Conservation (phyloP, 2,113 vertebrate species). For the Pteruthius melanotis region DNA sequence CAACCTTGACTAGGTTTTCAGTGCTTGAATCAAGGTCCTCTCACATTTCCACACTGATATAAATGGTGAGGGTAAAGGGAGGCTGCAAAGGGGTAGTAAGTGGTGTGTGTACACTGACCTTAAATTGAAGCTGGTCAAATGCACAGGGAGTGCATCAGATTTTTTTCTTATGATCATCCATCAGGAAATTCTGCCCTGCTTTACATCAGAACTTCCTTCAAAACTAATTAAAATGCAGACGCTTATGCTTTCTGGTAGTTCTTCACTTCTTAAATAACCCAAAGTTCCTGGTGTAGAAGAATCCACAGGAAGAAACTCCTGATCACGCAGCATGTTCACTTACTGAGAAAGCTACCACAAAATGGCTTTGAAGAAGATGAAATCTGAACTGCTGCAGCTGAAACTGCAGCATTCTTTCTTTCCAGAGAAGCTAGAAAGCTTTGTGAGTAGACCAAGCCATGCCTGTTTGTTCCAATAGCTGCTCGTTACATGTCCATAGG, state of each 20-base stretch:
- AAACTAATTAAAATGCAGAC: not conserved
- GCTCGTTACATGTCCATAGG: not conserved
- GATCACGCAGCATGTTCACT: not conserved
- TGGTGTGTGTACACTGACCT: not conserved
- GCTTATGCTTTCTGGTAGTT: not conserved
- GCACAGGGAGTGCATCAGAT: not conserved
- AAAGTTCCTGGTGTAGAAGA: not conserved
- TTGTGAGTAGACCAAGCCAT: not conserved
- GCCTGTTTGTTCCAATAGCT: not conserved
- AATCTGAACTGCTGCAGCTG: not conserved
- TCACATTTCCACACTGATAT: not conserved
- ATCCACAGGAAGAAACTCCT: not conserved
- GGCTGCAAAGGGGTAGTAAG: not conserved
- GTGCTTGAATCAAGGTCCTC: not conserved
- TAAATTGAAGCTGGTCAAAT: not conserved
- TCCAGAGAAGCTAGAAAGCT: not conserved
- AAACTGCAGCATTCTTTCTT: not conserved
- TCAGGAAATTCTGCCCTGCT: not conserved
- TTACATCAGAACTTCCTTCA: not conserved
- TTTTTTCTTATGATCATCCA: not conserved
- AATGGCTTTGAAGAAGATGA: not conserved
- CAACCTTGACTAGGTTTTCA: not conserved
- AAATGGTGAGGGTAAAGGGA: not conserved
- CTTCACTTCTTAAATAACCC: not conserved
- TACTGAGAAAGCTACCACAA: not conserved